Conservation (phyloP, 2,797 vertebrate genomes). For the Lutjanus argentimaculatus region DNA sequence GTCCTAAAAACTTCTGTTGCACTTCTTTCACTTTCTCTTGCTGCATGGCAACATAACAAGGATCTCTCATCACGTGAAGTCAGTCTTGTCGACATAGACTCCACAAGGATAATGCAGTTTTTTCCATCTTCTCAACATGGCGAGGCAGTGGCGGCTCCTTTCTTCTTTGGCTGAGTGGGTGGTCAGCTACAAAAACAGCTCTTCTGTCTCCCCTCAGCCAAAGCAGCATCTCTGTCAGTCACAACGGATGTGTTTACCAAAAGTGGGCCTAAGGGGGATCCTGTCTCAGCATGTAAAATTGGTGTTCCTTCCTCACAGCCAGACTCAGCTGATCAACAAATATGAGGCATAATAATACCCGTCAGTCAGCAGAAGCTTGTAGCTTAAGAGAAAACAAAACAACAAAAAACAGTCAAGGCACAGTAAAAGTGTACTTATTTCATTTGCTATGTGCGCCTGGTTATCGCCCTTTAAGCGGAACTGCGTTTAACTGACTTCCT, state of each 20-base stretch:
- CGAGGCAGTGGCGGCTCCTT: not conserved
- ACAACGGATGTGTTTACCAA: conserved; percentile 39
- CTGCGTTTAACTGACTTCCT: conserved; percentile 46
- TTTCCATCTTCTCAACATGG: conserved; percentile 35
- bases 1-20: not conserved
- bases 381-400: not conserved
- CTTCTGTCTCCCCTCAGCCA: conserved; percentile 30
- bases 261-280: conserved; percentile 29
- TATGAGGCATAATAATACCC: conserved; percentile 22
- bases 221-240: conserved; percentile 45
- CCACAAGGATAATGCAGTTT: conserved; percentile 9
- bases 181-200: conserved; percentile 36
- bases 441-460: conserved; percentile 19
- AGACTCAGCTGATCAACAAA: conserved; percentile 36
- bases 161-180: conserved; percentile 47
- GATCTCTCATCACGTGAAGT: conserved; percentile 43
- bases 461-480: conserved; percentile 36
- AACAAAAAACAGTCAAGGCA: conserved; percentile 13
- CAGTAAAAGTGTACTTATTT: conserved; percentile 22
- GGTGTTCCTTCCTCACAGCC: conserved; percentile 13
- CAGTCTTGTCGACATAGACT: conserved; percentile 22
- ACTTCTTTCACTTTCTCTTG: conserved; percentile 22
- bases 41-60: conserved; percentile 12
- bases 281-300: conserved; percentile 28
- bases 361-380: conserved; percentile 30